phyloP scores from a whole-genome alignment of 2,797 vertebrate species.

The Chaunax sp. region DNA sequence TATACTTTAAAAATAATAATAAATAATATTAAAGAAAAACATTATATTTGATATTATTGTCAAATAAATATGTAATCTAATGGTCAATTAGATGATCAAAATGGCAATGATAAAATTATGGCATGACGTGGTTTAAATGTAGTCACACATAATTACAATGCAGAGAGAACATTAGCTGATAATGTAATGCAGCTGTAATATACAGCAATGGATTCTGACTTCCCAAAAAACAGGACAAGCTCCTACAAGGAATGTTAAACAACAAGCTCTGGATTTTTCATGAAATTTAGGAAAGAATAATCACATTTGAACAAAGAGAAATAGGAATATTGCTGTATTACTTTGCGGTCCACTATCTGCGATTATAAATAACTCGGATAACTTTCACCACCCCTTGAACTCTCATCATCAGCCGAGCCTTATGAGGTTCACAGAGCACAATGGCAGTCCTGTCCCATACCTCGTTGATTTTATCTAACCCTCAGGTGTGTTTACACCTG shows the following conservation, averaged over 20 bases:
- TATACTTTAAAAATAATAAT: no score
- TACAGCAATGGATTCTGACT: no score
- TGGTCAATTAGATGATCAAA: background rate
- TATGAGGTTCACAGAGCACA: constrained; percentile 27
- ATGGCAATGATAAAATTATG: background rate
- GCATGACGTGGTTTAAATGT: background rate
- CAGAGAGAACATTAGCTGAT: no score
- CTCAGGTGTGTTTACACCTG: constrained; percentile 45
- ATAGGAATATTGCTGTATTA: background rate
- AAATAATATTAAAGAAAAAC: background rate
- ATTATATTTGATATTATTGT: background rate
- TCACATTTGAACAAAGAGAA: background rate
- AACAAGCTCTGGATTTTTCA: background rate
- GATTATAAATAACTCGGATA: constrained; percentile 10
- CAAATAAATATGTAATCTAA: background rate
- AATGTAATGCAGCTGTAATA: background rate
- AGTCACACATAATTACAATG: background rate
- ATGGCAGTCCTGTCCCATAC: constrained; percentile 18
- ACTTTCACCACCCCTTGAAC: constrained; percentile 25
- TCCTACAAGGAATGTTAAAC: background rate
- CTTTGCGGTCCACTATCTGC: background rate
- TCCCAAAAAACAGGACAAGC: background rate
- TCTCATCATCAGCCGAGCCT: constrained; percentile 18
- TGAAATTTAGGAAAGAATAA: background rate
- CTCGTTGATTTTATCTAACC: constrained; percentile 25